Base-by-base conservation (phyloP, 2,888 invertebrate species). In the Arrhopalites spinosus region DNA sequence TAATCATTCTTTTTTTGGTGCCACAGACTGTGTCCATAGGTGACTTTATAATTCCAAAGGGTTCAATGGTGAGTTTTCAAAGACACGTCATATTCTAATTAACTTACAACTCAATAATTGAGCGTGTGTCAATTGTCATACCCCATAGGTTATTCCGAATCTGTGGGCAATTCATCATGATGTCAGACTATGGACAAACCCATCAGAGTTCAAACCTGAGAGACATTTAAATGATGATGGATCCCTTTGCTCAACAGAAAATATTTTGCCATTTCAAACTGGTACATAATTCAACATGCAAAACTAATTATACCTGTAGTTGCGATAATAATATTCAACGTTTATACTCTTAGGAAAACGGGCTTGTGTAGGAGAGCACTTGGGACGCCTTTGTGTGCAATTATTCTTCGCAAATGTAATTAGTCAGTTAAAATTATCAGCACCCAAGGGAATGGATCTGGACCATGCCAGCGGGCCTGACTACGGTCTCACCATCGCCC, bases 151-250 rank as follows among this genome's bases (percentile, higher is more conserved):
- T 7, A 90, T 95, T 0, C 95, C 95, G 0, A 88, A 95, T 45
- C 90, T 95, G 80, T 94, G 94, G 87, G 92, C 93, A 78, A 92
- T 95, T 1, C 95, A 96, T 86, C 95, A 94, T 93, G 93, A 95
- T 84, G 92, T 94, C 0, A 90, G 89, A 61, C 88, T 94, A 0
- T 96, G 95, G 95, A 90, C 92, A 53, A 90, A 93, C 81, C 95
- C 96, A 0, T 91, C 93, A 84, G 89, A 90, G 83, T 96, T 96
- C 87, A 90, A 91, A 80, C 95, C 95, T 0, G 88, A 90, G 76
- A 88, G 96, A 45, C 96, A 96, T 86, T 88, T 96, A 78, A 91
- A 92, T 82, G 88, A 90, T 7, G 94, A 81, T 50, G 82, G 82
- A 61, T 76, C 71, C 25, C 70, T 82, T 15, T 43, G 72, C 61